These are phyloP conservation scores for Podargus strigoides DNA, from an alignment of 2,797 vertebrate genomes.

Conservation along the genomic window DNA sequence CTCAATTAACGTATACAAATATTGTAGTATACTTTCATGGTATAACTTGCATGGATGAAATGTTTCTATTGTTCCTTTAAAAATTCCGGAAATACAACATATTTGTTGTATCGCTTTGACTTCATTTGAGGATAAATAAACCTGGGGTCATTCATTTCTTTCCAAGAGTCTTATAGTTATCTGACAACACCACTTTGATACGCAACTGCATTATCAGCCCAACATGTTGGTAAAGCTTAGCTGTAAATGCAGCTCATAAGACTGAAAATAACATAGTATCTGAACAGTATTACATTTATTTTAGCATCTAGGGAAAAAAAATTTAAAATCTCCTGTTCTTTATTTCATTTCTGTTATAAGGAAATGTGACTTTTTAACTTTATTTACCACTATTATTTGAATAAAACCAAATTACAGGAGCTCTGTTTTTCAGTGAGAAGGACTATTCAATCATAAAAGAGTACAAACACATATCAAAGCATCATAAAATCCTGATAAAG, in stretches of 20 bases:
- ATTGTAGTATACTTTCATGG: not conserved
- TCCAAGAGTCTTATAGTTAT: not conserved
- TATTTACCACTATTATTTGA: not conserved
- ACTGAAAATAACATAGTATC: not conserved
- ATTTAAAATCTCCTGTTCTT: not conserved
- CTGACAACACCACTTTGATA: not conserved
- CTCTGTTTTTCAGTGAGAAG: not conserved
- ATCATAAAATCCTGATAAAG: constrained; percentile 19
- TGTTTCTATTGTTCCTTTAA: not conserved
- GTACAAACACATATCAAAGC: not conserved
- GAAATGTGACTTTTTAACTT: not conserved
- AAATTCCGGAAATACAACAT: not conserved
- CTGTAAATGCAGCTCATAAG: not conserved
- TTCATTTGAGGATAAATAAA: not conserved
- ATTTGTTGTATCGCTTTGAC: not conserved
- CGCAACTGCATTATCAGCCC: not conserved
- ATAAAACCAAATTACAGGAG: not conserved
- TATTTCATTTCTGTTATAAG: not conserved
- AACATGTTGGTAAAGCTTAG: not conserved
- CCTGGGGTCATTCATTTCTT: not conserved
- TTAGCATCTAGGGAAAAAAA: not conserved
- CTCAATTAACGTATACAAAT: not conserved
- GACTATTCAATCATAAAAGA: not conserved
- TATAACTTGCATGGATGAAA: not conserved
- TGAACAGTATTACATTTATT: not conserved